Evolutionary conservation across 2,888 invertebrate genomes (phyloP), one percentile per base, ranked within the genome.

Genomic region (Cepaea hortensis): DNA sequence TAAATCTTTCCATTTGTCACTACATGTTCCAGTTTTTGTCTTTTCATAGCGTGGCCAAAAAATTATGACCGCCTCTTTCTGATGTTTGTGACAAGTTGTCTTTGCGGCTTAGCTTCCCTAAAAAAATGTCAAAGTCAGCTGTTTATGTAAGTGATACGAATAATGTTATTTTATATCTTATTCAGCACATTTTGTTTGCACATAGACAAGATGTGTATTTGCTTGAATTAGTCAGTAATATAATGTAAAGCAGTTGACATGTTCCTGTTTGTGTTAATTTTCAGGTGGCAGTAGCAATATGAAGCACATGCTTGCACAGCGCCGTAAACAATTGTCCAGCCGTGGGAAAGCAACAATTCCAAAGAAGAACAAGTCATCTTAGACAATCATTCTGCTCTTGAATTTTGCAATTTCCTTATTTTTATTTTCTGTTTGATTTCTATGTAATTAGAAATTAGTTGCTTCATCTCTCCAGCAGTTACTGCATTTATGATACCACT

Each of bases 301-400:
- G 48, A 87, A 87, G 62, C 75, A 87, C 61, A 80, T 84, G 84
- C 61, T 76, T n/a, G n/a, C 79, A 35, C 84, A 86, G 55, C 50
- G 86, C 46, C 82, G 65, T 35, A 86, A 86, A 61, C 86, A 86
- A 35, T 55, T 86, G 20, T 82, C 61, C 11, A 3, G 35, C 62
- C 61, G 62, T 13, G 18, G 15, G 35, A 46, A 62, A 62, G 77
- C n/a, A 61, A 62, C 35, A 62, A 18, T 62, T 61, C 5, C 50
- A 77, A 79, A 81, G 70, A 79, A 81, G 70, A 50, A 68, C 48
- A 81, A 48, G 70, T 46, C 48, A 61, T 61, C 50, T 20, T 46
- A 50, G 62, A 82, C 13, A 18, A 72, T 70, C 48, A 20, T 85
- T 62, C 35, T 15, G 50, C 4, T 75, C 46, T 35, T 84, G 7